These are phyloP conservation scores for Sitophilus oryzae DNA, from an alignment of 1,140 invertebrate genomes.

Conservation along the genomic window DNA sequence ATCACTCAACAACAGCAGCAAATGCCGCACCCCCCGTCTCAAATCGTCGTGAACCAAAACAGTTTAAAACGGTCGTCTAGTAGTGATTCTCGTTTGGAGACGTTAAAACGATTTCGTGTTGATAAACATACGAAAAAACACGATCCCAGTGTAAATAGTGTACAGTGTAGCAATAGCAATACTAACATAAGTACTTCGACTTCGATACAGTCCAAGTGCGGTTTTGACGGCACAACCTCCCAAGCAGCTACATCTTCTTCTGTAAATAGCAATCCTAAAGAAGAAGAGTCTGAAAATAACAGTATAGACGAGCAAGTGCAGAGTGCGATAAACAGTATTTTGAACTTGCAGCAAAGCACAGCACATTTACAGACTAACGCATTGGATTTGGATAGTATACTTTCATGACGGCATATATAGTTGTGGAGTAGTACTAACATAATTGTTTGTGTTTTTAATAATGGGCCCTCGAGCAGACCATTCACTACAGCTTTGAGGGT, in stretches of 20 bases:
- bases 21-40: background rate
- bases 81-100: slow-evolving; percentile 39
- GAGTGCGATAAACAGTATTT: slow-evolving; percentile 70
- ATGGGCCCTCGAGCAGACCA: too few species aligned
- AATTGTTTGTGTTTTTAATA: too few species aligned
- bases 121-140: slow-evolving; percentile 40
- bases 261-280: slow-evolving; percentile 22
- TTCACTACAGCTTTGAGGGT: too few species aligned
- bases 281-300: slow-evolving; percentile 45
- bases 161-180: slow-evolving; percentile 19
- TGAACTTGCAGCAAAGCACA: slow-evolving; percentile 56
- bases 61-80: slow-evolving; percentile 32
- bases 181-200: background rate
- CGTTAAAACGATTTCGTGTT: slow-evolving; percentile 41
- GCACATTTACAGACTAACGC: slow-evolving; percentile 14
- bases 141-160: slow-evolving; percentile 28
- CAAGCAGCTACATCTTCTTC: slow-evolving; percentile 24
- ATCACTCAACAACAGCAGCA: background rate
- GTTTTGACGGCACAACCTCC: slow-evolving; percentile 19
- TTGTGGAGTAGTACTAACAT: background rate
- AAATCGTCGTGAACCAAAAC: slow-evolving; percentile 9
- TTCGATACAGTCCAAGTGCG: slow-evolving; percentile 21
- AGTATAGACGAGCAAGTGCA: slow-evolving; percentile 71
- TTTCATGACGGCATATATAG: slow-evolving; percentile 42
- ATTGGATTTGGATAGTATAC: slow-evolving; percentile 41